Conservation (phyloP, 2,113 vertebrate species). For the Smithornis capensis region DNA sequence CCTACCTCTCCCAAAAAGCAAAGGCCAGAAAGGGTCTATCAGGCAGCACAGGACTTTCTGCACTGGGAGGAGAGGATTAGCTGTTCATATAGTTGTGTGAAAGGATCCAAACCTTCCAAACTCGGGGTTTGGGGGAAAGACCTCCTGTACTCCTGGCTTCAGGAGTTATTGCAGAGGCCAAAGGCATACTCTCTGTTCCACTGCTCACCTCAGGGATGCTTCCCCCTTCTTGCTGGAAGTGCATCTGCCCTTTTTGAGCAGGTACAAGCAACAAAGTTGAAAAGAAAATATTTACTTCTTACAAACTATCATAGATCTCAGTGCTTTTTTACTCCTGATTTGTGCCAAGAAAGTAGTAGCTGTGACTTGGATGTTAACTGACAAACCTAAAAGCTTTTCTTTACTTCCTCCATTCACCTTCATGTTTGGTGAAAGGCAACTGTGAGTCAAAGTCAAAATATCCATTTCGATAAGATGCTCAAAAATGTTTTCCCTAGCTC, state of each 20-base stretch:
- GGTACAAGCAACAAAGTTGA: background rate
- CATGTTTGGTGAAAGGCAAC: background rate
- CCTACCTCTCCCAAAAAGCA: background rate
- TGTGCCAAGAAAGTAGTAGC: background rate
- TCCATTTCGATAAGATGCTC: background rate
- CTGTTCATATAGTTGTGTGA: background rate
- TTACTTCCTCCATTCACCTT: background rate
- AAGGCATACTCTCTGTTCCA: background rate
- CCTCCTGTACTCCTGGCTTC: background rate
- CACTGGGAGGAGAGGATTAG: background rate
- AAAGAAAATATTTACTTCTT: background rate
- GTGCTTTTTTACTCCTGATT: rapidly evolving
- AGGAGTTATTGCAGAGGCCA: background rate
- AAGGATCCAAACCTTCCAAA: background rate
- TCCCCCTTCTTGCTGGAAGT: background rate
- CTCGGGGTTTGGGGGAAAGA: rapidly evolving
- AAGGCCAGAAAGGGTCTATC: rapidly evolving
- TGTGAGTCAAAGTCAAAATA: background rate
- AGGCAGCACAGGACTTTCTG: background rate
- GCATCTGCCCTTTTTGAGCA: background rate
- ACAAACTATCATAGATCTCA: background rate
- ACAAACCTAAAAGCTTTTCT: background rate
- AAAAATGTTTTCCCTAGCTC: background rate
- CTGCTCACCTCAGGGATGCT: background rate
- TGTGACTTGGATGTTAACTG: background rate